Evolutionary conservation across 2,113 vertebrate species (phyloP).

Genomic region (mouse (Mus musculus)): DNA sequence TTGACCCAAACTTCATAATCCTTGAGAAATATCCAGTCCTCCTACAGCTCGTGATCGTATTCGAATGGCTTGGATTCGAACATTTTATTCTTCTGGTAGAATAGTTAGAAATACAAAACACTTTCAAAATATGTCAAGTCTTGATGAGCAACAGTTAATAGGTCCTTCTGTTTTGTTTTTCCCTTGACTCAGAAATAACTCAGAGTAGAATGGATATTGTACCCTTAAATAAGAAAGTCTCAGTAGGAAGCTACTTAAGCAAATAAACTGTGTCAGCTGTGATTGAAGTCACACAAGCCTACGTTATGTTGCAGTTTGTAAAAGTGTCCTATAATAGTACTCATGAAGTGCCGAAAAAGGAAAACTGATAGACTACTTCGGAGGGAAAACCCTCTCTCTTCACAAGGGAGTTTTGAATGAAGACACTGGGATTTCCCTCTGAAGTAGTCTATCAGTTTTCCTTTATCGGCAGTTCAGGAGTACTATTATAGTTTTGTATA

Average conservation of each 20-base stretch:
- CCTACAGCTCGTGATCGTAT: not conserved
- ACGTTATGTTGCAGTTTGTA: not conserved
- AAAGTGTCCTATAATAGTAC: not conserved
- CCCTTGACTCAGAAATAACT: not conserved
- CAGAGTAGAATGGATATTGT: not conserved
- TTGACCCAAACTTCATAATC: not conserved
- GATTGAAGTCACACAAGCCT: slow-evolving; percentile 20
- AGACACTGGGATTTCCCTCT: too few relatives aligned
- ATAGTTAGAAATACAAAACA: not conserved
- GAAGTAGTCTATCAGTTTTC: too few relatives aligned
- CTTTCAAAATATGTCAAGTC: not conserved
- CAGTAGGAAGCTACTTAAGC: not conserved
- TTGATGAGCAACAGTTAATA: not conserved
- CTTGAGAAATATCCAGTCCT: not conserved
- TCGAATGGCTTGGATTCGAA: not conserved
- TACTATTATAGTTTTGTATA: too few relatives aligned
- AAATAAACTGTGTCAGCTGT: slow-evolving; percentile 24
- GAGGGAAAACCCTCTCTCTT: slow-evolving; percentile 36
- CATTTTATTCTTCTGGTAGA: not conserved
- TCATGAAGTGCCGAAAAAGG: slow-evolving; percentile 52
- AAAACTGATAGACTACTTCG: slow-evolving; percentile 43
- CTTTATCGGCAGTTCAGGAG: too few relatives aligned
- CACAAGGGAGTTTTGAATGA: not conserved
- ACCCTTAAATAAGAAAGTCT: not conserved
- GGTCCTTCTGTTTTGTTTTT: not conserved